A percentile compares a stretch with the other conserved stretches of the same genome.
Evolutionary conservation across 2,888 invertebrate species (phyloP).

Genomic region (Eutolmus rufibarbis): DNA sequence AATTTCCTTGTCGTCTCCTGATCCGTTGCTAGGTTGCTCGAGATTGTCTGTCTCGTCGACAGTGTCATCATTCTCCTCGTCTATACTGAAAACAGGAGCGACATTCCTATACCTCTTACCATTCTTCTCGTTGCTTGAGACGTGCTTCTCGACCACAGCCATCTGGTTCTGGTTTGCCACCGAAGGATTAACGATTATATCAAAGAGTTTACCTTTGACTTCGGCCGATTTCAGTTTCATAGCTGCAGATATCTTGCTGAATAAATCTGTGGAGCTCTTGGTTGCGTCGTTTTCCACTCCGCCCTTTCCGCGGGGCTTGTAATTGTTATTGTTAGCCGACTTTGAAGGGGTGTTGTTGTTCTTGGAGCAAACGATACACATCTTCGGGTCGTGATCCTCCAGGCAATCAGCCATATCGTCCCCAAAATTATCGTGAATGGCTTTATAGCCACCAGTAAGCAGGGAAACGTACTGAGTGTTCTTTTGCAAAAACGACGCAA

Average conservation of each 20-base stretch:
- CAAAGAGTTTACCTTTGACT: slow-evolving; percentile 89
- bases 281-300: slow-evolving; percentile 44
- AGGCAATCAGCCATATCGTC: slow-evolving; percentile 81
- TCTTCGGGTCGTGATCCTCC: slow-evolving; percentile 81
- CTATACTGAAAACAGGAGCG: slow-evolving; percentile 92
- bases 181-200: slow-evolving; percentile 91
- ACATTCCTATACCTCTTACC: slow-evolving; percentile 79
- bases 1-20: slow-evolving; percentile 76
- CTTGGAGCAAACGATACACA: slow-evolving; percentile 83
- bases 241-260: slow-evolving; percentile 83
- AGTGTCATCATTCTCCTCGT: slow-evolving; percentile 79
- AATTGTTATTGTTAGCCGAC: slow-evolving; percentile 9
- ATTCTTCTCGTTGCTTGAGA: slow-evolving; percentile 82
- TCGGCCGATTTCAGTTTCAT: slow-evolving; percentile 91
- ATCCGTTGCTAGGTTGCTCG: slow-evolving; percentile 63
- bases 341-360: slow-evolving; percentile 50
- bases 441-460: slow-evolving; percentile 88
- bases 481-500: slow-evolving; percentile 94
- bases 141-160: slow-evolving; percentile 73
- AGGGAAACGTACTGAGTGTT: slow-evolving; percentile 92
- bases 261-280: slow-evolving; percentile 70
- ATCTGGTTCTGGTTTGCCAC: slow-evolving; percentile 58
- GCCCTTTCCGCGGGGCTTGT: not conserved
- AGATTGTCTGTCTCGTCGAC: slow-evolving; percentile 52
- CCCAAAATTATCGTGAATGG: slow-evolving; percentile 83